Conservation (phyloP, 2,113 vertebrate species). For the Saguinus midas region DNA sequence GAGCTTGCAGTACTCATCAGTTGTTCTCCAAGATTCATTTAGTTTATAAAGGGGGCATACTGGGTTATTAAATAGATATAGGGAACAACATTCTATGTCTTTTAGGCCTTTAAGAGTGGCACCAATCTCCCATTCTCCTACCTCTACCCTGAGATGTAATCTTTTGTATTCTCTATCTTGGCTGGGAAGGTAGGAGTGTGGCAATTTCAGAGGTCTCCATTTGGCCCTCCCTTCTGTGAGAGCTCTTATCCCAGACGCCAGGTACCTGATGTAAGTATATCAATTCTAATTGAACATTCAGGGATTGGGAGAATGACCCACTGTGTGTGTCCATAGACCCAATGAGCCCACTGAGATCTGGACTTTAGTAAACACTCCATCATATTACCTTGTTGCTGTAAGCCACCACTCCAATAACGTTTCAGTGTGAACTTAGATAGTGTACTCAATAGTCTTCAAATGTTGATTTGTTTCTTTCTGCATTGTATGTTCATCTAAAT, state of each 20-base stretch:
- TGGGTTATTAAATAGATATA: neutral
- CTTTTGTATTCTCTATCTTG: neutral
- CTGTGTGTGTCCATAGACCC: neutral
- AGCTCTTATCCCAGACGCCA: neutral
- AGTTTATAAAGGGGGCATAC: neutral
- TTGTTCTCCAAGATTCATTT: neutral
- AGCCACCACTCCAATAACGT: neutral
- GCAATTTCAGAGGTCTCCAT: neutral
- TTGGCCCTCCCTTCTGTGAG: neutral
- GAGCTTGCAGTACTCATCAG: neutral
- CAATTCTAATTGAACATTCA: neutral
- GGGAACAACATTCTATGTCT: neutral
- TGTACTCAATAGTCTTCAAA: neutral
- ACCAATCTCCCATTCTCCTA: neutral
- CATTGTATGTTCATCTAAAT: neutral
- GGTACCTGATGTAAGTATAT: neutral
- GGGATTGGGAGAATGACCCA: neutral
- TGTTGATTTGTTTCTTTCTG: neutral
- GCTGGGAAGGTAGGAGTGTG: neutral
- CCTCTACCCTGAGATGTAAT: neutral
- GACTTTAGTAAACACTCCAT: neutral
- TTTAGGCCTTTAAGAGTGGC: neutral
- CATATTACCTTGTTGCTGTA: neutral
- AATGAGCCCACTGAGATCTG: neutral
- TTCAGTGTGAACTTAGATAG: neutral